These are phyloP conservation scores for Apteryx owenii DNA, from an alignment of 2,113 vertebrate species.

Conservation along the genomic window DNA sequence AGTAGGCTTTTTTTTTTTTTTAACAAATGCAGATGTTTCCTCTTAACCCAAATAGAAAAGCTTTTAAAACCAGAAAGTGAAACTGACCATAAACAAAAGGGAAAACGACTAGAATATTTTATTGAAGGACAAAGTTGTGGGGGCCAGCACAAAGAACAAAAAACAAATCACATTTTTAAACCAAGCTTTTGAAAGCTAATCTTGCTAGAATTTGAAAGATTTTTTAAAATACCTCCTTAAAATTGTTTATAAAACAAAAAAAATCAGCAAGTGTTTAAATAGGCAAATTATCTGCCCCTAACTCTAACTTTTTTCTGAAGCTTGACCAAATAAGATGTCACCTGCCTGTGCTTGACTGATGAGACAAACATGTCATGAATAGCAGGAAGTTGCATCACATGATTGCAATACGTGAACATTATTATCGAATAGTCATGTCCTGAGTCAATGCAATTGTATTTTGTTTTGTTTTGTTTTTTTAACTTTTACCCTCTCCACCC, in stretches of 20 bases:
- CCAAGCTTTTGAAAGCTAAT: neutral
- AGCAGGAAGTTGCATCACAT: constrained; percentile 63
- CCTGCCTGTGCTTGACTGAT: neutral
- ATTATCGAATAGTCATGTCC: constrained; percentile 46
- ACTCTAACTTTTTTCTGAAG: neutral
- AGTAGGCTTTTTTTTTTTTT: constrained; percentile 33
- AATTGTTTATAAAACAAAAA: neutral
- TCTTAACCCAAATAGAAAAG: constrained; percentile 58
- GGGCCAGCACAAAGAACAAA: neutral
- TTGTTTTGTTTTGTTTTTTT: neutral
- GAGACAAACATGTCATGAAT: constrained; percentile 31
- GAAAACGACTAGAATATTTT: neutral
- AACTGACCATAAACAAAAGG: constrained; percentile 69
- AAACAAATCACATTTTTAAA: neutral
- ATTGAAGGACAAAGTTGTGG: neutral
- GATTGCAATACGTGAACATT: constrained; percentile 43
- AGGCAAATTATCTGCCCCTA: neutral
- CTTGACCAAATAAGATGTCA: constrained; percentile 37
- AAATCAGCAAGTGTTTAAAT: neutral
- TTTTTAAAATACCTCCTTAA: neutral
- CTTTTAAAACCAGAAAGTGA: constrained; percentile 70
- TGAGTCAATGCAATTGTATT: constrained; percentile 41
- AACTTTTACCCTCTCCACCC: neutral
- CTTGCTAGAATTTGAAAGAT: neutral
- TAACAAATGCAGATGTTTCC: constrained; percentile 64